Evolutionary conservation across 2,888 invertebrate genomes (phyloP).

Genomic region (Polymixis flavicincta): DNA sequence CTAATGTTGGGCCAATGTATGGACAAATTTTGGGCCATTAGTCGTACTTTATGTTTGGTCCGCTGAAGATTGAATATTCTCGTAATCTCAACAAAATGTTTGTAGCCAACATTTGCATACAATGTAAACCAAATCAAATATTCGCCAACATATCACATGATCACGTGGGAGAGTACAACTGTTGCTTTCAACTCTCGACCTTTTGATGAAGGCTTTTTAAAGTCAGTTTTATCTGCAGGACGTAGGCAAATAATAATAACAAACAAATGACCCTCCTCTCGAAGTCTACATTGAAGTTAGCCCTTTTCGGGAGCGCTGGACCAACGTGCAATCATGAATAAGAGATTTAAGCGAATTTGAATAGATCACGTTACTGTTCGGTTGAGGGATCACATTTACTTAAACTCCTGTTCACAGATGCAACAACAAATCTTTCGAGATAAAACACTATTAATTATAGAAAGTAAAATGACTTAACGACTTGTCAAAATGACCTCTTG

Average conservation of each 20-base stretch:
- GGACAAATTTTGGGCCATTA: constrained; percentile 3
- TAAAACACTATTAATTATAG: neutral
- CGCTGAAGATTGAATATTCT: neutral
- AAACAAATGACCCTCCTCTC: constrained; percentile 33
- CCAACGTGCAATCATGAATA: constrained; percentile 8
- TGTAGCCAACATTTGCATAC: constrained; percentile 20
- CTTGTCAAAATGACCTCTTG: neutral
- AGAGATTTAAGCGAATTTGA: constrained; percentile 1
- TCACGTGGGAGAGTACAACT: constrained; percentile 7
- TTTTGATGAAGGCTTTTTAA: constrained; percentile 16
- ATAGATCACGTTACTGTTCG: neutral
- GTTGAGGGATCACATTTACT: neutral
- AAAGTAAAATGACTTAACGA: neutral
- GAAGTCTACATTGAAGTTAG: constrained; percentile 23
- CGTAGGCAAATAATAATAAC: constrained; percentile 47
- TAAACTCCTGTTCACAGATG: neutral
- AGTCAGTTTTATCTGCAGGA: constrained; percentile 15
- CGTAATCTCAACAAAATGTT: constrained; percentile 2
- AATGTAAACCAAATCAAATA: constrained; percentile 7
- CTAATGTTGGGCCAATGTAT: neutral
- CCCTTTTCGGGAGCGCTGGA: constrained; percentile 24
- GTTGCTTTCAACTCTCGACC: constrained; percentile 35
- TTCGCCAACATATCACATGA: neutral
- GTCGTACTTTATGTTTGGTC: neutral
- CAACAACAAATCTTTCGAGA: neutral